Base-by-base conservation (phyloP, 2,113 vertebrate genomes). In the Vidua chalybeata region DNA sequence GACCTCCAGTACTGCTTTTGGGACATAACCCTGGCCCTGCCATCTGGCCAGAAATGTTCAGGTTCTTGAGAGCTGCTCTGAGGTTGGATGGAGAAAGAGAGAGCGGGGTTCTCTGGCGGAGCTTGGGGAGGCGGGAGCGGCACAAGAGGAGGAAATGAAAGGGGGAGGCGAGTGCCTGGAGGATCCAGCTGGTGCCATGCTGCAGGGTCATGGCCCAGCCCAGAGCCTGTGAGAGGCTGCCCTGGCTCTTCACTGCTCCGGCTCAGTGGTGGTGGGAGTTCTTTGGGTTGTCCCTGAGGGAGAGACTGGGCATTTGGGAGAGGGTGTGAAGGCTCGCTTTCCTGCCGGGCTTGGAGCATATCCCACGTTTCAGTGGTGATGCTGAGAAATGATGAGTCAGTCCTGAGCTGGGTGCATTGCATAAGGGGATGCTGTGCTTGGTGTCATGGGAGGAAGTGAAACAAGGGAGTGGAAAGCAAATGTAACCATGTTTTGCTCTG, bases 221-320 rank as follows among this genome's bases (percentile, higher is more conserved):
- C 63, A 28, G 48, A 90, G 48, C 61, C 83, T 68, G 94, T 95
- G 92, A 95, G 96, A 90, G 93, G 51, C 54, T 74, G 67, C 67
- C 31, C 21, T 1, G 4, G n/a, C 20, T 72, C 62, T 30, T 48
- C 3, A 8, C 56, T 12, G 28, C 66, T 16, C 48, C 13, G n/a
- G 11, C 10, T 33, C 26, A 9, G 30, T 1, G 2, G 59, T 30
- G 45, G 19, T 62, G 72, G 75, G 75, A 88, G 18, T 55, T 43
- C 54, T 66, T 55, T 9, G 77, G 23, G 20, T 84, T 41, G 20
- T 71, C 46, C 27, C 23, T 24, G 28, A 2, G 6, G 46, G 64
- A 46, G 73, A 48, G 21, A 10, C 30, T 0, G 8, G 23, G 61
- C 2, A 0, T 9, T 33, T 20, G 88, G 67, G 67, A 85, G 81